Percentiles rank a stretch among this genome's conserved stretches.
Evolutionary conservation across 2,888 invertebrate species (phyloP).

Genomic region (Aspidiotus destructor): DNA sequence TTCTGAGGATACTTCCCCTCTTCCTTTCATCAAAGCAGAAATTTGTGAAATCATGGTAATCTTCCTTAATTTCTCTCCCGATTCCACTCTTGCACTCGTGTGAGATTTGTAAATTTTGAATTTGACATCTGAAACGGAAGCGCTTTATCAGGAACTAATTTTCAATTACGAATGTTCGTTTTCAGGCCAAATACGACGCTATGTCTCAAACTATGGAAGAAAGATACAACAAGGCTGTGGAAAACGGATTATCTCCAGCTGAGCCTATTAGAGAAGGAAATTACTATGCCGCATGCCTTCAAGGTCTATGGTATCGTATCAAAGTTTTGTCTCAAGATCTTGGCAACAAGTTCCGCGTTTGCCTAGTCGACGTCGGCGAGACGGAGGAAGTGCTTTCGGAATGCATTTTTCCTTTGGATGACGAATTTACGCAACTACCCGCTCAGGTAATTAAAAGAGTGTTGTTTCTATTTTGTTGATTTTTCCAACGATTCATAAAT

Average conservation of each 20-base stretch:
- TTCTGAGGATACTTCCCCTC: too few relatives aligned
- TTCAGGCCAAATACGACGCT: neutral
- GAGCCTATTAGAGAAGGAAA: slow-evolving; percentile 15
- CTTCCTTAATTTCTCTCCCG: too few relatives aligned
- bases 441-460: slow-evolving; percentile 11
- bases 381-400: neutral
- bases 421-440: slow-evolving; percentile 3
- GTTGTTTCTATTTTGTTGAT: neutral
- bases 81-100: too few relatives aligned
- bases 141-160: too few relatives aligned
- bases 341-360: neutral
- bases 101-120: too few relatives aligned
- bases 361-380: slow-evolving; percentile 14
- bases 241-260: neutral
- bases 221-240: neutral
- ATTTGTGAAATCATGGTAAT: too few relatives aligned
- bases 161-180: too few relatives aligned
- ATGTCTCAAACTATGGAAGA: slow-evolving; percentile 15
- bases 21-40: too few relatives aligned
- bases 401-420: slow-evolving; percentile 7
- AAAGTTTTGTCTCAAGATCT: neutral
- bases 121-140: too few relatives aligned
- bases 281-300: slow-evolving; percentile 6
- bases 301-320: slow-evolving; percentile 9
- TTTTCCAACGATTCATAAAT: too few relatives aligned